A percentile compares a stretch with the other conserved stretches of the same genome.
These are phyloP conservation scores for Heloderma charlesbogerti DNA, from an alignment of 2,113 vertebrate genomes.

Conservation along the genomic window DNA sequence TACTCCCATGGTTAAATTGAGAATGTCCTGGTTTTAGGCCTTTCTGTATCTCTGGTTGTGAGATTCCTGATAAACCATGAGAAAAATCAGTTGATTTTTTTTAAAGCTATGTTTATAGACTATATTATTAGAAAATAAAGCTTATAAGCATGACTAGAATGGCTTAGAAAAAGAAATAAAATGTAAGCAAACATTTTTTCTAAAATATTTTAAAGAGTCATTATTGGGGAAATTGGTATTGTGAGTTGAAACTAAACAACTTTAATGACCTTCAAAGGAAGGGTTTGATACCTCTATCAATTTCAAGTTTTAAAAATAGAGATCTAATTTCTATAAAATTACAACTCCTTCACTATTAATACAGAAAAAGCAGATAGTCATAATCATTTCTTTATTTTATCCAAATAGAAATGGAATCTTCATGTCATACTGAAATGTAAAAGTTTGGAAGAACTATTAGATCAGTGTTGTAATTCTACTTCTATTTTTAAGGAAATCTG, in stretches of 20 bases:
- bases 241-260: not conserved
- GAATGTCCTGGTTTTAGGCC: not conserved
- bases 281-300: not conserved
- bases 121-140: not conserved
- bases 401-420: not conserved
- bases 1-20: not conserved
- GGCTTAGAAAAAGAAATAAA: not conserved
- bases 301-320: not conserved
- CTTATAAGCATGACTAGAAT: not conserved
- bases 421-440: too few relatives aligned
- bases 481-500: not conserved
- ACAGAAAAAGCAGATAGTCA: not conserved
- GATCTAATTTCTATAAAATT: not conserved
- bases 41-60: not conserved
- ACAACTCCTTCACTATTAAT: not conserved
- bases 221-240: not conserved
- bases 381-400: not conserved
- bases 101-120: not conserved
- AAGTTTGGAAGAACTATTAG: not conserved
- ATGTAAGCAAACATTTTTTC: not conserved
- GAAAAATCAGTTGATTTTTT: not conserved
- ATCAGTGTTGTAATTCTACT: not conserved
- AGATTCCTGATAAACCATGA: conserved; percentile 2
- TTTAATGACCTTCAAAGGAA: not conserved
- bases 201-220: not conserved